Percentiles rank a stretch among this genome's conserved stretches.
Conservation (phyloP, 1,140 invertebrate genomes). For the Zaprionus africanus region DNA sequence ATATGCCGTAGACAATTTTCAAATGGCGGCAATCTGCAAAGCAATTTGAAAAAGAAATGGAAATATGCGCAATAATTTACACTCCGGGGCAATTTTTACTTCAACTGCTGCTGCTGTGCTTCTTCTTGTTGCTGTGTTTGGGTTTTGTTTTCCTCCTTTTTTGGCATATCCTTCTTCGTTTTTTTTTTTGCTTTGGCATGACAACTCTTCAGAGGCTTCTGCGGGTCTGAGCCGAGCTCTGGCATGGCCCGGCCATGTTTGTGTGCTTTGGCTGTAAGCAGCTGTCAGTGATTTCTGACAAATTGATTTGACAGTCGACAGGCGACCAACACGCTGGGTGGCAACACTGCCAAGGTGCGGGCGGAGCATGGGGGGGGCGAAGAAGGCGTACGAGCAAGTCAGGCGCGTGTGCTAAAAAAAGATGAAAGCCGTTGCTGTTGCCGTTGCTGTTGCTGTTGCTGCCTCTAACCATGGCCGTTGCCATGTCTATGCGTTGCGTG, state of each 20-base stretch:
- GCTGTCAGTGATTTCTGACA: conserved; percentile 82
- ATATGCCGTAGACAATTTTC: conserved; percentile 75
- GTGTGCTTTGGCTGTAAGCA: conserved; percentile 80
- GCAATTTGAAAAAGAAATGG: conserved; percentile 78
- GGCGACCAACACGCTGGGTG: conserved; percentile 52
- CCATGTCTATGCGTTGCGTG: conserved; percentile 65
- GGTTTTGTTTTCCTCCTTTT: conserved; percentile 1
- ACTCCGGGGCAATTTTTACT: conserved; percentile 73
- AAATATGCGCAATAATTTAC: conserved; percentile 83
- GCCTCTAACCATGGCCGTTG: conserved; percentile 50
- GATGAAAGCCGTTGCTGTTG: conserved; percentile 41
- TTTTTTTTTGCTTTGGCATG: conserved; percentile 54
- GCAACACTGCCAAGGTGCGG: neutral
- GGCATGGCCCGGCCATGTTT: conserved; percentile 51
- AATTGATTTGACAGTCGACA: conserved; percentile 83
- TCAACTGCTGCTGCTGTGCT: neutral
- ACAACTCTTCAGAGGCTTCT: conserved; percentile 67
- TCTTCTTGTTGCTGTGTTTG: conserved; percentile 40
- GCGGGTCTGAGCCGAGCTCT: conserved; percentile 30
- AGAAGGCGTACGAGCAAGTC: conserved; percentile 42
- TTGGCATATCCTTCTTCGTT: conserved; percentile 26
- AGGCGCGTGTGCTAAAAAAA: conserved; percentile 69
- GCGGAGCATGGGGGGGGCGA: neutral
- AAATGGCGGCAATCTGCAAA: conserved; percentile 79
- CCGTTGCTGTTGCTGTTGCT: conserved; percentile 22